Base-by-base conservation (phyloP, 2,888 invertebrate species). In the Apocheima hispidaria region DNA sequence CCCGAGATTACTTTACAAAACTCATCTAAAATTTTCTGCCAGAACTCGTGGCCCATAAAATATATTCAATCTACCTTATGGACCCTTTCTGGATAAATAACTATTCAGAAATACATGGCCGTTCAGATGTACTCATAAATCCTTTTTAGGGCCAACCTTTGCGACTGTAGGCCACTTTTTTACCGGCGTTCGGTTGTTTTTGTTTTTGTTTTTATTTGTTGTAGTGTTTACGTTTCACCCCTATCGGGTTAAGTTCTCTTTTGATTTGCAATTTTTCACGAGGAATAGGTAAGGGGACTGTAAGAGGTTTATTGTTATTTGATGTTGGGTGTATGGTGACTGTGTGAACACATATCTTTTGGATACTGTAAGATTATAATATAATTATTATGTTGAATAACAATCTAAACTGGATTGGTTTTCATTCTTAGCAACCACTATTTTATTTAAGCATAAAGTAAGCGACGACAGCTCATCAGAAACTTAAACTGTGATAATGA, bases 61-160 rank as follows among this genome's bases (percentile, higher is more conserved):
- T 66, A 70, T 66, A 65, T 68, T 70, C 63, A 65, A 68, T 68
- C 60, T 52, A 63, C 63, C 70, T 70, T 60, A 67, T 59, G 60
- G 65, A 69, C 68, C 67, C 64, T 72, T 72, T 63, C 53, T 59
- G 51, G 70, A 71, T 71, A 74, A 72, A 74, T 71, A 76, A 70
- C 70, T 70, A 70, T 69, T 66, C 65, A 63, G 67, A 64, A 63
- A 69, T 62, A 67, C 71, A 65, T 54, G 68, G 60, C 67, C 69
- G 52, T 69, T 71, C 65, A 63, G 71, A 62, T 69, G 64, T 66
- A 67, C 65, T 69, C 71, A 76, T 77, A 75, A 76, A 75, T 73
- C 69, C 70, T 57, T 63, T 66, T 66, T 61, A 68, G 65, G 63
- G 63, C 53, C 20, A 58, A 63, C 60, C 68, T 68, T 60, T 60